Evolutionary conservation across 2,888 invertebrate species (phyloP).

Genomic region (Pachymerium ferrugineum): DNA sequence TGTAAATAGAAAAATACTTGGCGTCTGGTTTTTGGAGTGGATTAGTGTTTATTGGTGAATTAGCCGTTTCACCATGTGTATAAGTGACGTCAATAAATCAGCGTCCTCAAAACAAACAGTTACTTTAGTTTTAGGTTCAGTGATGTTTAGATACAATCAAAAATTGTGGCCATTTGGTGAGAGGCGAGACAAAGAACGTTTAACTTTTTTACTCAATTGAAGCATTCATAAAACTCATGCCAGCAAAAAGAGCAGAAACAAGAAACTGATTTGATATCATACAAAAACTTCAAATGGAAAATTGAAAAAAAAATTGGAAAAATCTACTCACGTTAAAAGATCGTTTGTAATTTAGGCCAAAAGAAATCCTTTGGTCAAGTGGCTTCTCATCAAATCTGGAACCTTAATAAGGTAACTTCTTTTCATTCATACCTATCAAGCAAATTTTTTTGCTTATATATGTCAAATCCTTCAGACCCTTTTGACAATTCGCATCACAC

Average conservation of each 20-base stretch:
- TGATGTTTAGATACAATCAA: not conserved
- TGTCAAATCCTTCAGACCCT: not conserved
- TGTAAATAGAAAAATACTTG: not conserved
- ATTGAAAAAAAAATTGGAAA: not conserved
- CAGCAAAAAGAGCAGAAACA: not conserved
- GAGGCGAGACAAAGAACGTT: not conserved
- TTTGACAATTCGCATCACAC: not conserved
- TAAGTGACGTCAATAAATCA: not conserved
- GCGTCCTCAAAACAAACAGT: not conserved
- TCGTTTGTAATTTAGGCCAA: not conserved
- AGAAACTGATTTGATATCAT: not conserved
- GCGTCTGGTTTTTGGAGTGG: not conserved
- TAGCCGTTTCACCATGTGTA: not conserved
- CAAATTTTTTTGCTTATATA: not conserved
- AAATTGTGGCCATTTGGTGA: slow-evolving; percentile 3
- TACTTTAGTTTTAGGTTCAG: not conserved
- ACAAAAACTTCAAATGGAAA: not conserved
- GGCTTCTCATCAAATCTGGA: not conserved
- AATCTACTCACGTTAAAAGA: not conserved
- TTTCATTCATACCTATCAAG: not conserved
- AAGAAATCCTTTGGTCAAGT: not conserved
- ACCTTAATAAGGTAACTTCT: not conserved
- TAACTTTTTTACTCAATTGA: not conserved
- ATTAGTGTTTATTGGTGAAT: not conserved
- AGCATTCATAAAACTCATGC: not conserved